Percentiles rank a stretch among this genome's conserved stretches.
These are phyloP conservation scores for Actinia equina DNA, from an alignment of 64 coral and sea anemone species.

Conservation along the genomic window DNA sequence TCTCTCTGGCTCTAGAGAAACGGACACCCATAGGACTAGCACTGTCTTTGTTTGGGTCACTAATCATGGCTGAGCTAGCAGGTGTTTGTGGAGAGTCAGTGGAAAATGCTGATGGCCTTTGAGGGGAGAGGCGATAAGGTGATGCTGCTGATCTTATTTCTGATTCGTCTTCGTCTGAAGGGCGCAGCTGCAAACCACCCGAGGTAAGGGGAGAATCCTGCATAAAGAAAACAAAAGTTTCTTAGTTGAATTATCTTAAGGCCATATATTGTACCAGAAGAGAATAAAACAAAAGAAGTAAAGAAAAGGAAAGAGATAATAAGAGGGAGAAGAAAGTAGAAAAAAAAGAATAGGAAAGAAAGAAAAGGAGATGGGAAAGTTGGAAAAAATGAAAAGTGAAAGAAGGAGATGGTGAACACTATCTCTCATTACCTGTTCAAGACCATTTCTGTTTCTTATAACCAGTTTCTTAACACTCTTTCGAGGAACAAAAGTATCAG, in stretches of 20 bases:
- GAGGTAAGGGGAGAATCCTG: conserved; percentile 25
- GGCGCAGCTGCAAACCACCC: conserved; percentile 11
- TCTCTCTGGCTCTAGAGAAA: conserved; percentile 26
- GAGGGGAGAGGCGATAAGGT: conserved; percentile 9
- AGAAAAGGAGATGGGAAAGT: too few species aligned
- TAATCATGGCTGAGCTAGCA: neutral
- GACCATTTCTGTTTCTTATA: conserved; percentile 59
- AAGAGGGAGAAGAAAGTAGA: too few species aligned
- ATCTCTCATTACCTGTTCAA: conserved; percentile 15
- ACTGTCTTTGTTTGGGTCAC: neutral
- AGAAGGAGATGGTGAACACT: too few species aligned
- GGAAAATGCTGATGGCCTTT: conserved; percentile 1
- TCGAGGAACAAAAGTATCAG: conserved; percentile 96
- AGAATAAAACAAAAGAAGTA: neutral
- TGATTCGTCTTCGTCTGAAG: conserved; percentile 25
- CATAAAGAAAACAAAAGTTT: neutral
- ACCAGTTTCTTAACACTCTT: conserved; percentile 93
- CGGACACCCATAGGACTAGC: conserved; percentile 73
- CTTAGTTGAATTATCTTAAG: too few species aligned
- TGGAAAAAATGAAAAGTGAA: too few species aligned
- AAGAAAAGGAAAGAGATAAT: neutral
- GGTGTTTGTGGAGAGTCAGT: neutral
- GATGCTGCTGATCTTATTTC: conserved; percentile 8
- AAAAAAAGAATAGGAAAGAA: too few species aligned
- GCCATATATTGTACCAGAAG: too few species aligned